phyloP scores from a whole-genome alignment of 2,113 vertebrate genomes.

The Chelonoidis abingdonii region DNA sequence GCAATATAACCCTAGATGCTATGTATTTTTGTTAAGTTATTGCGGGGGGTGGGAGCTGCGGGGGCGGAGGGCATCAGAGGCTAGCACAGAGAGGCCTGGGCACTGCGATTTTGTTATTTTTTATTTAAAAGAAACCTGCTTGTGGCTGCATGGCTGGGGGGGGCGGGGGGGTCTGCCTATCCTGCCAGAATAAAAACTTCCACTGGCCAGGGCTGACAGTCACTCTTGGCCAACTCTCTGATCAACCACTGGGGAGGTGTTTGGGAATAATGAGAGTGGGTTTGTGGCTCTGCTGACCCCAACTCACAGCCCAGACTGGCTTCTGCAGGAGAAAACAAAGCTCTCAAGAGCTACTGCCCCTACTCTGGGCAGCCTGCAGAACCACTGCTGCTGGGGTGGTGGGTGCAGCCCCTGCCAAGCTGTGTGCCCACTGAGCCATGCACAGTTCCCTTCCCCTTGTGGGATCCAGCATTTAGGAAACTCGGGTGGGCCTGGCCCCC shows the following conservation, averaged over 20 bases:
- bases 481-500: constrained; percentile 86
- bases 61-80: constrained; percentile 77
- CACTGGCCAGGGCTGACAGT: neutral
- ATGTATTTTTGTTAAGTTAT: constrained; percentile 26
- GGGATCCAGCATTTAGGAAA: constrained; percentile 67
- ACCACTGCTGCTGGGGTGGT: neutral
- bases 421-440: neutral
- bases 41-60: constrained; percentile 76
- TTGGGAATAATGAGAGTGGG: neutral
- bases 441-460: neutral
- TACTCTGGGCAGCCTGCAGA: neutral
- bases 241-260: neutral
- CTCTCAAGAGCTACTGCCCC: neutral
- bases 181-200: neutral
- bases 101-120: neutral
- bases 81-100: neutral
- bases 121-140: neutral
- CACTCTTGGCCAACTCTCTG: neutral
- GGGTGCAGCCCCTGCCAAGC: neutral
- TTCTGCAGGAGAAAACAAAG: constrained; percentile 20
- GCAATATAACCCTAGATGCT: constrained; percentile 89
- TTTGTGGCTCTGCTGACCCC: neutral
- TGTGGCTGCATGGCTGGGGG: neutral
- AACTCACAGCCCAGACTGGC: neutral
- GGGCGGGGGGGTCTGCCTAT: neutral